phyloP scores from a whole-genome alignment of 2,113 vertebrate species.

The Xiphophorus hellerii region DNA sequence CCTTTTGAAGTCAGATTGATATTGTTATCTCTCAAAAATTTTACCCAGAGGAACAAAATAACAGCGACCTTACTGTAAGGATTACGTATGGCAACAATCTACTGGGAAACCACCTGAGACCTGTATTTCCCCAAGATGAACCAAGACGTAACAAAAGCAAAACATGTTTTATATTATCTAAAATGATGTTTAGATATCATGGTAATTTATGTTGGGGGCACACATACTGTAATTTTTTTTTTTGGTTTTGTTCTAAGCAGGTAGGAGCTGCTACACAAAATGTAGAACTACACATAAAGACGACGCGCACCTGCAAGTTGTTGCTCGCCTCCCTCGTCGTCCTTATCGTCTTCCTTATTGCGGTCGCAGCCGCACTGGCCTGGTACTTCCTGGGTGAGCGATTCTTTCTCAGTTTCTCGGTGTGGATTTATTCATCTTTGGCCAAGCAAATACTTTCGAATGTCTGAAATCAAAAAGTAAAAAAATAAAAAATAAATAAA shows the following conservation, averaged over 20 bases:
- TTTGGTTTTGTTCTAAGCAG: constrained; percentile 36
- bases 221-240: background rate
- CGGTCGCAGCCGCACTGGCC: constrained; percentile 45
- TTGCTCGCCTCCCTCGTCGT: constrained; percentile 41
- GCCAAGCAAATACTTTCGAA: background rate
- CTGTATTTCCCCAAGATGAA: background rate
- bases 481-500: too few relatives aligned
- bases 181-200: background rate
- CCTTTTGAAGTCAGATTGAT: background rate
- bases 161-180: background rate
- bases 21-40: background rate
- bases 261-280: background rate
- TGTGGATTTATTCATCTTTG: background rate
- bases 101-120: background rate
- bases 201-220: background rate
- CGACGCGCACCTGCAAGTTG: constrained; percentile 24
- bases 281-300: constrained; percentile 9
- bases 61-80: background rate
- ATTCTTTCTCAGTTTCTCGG: background rate
- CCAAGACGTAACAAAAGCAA: background rate
- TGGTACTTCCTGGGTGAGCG: constrained; percentile 80
- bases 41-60: background rate
- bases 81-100: background rate
- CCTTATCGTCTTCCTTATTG: constrained; percentile 54
- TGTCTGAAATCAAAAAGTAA: background rate